These are phyloP conservation scores for Asteroscopus sphinx DNA, from an alignment of 2,888 invertebrate species.

Conservation along the genomic window DNA sequence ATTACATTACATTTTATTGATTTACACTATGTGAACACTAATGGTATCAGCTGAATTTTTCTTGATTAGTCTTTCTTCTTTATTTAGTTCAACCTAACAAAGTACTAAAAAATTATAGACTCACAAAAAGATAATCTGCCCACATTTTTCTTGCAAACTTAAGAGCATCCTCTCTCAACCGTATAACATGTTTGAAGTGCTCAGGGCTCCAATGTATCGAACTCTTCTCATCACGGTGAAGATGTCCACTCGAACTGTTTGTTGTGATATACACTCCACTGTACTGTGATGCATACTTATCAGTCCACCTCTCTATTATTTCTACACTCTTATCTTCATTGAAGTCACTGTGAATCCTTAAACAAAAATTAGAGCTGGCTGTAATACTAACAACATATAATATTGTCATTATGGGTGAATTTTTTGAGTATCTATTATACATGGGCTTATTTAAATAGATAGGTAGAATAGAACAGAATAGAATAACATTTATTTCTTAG, in stretches of 20 bases:
- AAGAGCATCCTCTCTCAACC: slow-evolving; percentile 93
- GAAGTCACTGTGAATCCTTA: slow-evolving; percentile 96
- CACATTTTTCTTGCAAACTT: slow-evolving; percentile 93
- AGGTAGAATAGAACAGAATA: too few species aligned
- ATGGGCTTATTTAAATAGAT: too few species aligned
- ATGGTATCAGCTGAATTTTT: too few species aligned
- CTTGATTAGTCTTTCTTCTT: too few species aligned
- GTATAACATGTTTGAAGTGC: slow-evolving; percentile 94
- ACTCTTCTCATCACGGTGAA: slow-evolving; percentile 90
- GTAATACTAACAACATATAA: neutral
- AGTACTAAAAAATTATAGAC: slow-evolving; percentile 60
- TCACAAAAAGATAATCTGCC: slow-evolving; percentile 97
- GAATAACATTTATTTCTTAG: too few species aligned
- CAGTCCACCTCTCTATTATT: slow-evolving; percentile 93
- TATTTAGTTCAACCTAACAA: too few species aligned
- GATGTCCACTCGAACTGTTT: slow-evolving; percentile 76
- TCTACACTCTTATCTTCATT: slow-evolving; percentile 94
- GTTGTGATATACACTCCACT: slow-evolving; percentile 91
- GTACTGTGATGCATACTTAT: slow-evolving; percentile 91
- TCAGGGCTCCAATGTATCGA: slow-evolving; percentile 93
- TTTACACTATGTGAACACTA: too few species aligned
- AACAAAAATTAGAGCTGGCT: neutral
- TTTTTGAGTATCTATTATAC: too few species aligned
- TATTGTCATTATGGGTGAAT: too few species aligned
- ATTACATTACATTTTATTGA: too few species aligned